phyloP scores from a whole-genome alignment of 1,140 invertebrate genomes.

The Riptortus pedestris region DNA sequence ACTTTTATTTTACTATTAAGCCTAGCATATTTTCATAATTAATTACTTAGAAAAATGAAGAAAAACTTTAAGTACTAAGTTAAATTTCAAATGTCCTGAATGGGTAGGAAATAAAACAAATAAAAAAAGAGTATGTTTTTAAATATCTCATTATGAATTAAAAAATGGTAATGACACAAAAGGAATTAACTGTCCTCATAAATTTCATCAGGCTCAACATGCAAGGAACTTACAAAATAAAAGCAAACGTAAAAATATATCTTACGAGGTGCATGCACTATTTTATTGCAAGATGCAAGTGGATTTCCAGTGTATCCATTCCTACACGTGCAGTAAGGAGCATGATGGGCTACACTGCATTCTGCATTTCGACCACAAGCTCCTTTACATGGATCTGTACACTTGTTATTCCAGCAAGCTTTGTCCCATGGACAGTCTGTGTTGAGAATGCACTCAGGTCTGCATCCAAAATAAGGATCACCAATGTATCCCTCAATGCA shows the following conservation, averaged over 20 bases:
- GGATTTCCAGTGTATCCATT: slow-evolving; percentile 67
- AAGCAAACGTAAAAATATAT: slow-evolving; percentile 17
- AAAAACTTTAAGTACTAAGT: too few species aligned
- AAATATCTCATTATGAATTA: too few species aligned
- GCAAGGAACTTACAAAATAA: too few species aligned
- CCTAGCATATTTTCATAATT: too few species aligned
- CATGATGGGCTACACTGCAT: slow-evolving; percentile 75
- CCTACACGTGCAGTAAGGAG: slow-evolving; percentile 67
- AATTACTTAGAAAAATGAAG: too few species aligned
- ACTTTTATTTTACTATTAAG: too few species aligned
- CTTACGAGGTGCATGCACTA: slow-evolving; percentile 32
- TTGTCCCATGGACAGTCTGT: slow-evolving; percentile 69
- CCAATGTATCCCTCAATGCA: slow-evolving; percentile 62
- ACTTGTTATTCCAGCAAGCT: slow-evolving; percentile 70
- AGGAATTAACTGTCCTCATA: too few species aligned
- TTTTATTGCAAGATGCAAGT: slow-evolving; percentile 53
- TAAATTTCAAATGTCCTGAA: too few species aligned
- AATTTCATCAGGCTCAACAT: too few species aligned
- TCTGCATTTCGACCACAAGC: slow-evolving; percentile 72
- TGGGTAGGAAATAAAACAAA: too few species aligned
- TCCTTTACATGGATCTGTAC: slow-evolving; percentile 66
- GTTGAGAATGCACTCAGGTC: slow-evolving; percentile 70
- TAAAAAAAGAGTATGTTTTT: too few species aligned
- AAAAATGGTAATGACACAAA: too few species aligned
- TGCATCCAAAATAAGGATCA: slow-evolving; percentile 61